These are phyloP conservation scores for Chloebia gouldiae DNA, from an alignment of 2,113 vertebrate species.

Conservation along the genomic window DNA sequence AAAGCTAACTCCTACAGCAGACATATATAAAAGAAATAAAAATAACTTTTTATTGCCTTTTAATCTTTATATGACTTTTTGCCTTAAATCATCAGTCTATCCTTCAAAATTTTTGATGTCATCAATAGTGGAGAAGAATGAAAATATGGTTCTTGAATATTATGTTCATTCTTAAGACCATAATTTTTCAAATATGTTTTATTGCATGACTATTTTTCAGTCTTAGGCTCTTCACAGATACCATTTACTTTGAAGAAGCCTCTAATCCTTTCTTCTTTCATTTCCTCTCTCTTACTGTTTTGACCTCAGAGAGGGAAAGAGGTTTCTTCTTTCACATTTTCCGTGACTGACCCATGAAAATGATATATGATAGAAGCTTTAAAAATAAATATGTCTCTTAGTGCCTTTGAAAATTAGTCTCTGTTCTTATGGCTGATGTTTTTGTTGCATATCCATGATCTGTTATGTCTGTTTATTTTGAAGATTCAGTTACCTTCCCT, in stretches of 20 bases:
- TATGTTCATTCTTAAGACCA: not conserved
- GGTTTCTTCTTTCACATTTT: not conserved
- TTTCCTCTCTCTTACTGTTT: not conserved
- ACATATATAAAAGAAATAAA: not conserved
- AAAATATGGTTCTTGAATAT: not conserved
- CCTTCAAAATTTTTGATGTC: not conserved
- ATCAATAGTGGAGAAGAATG: not conserved
- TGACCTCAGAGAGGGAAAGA: not conserved
- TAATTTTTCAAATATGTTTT: not conserved
- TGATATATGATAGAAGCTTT: not conserved
- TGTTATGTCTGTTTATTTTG: not conserved
- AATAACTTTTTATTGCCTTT: not conserved
- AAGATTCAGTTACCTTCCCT: not conserved
- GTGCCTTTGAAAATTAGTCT: conserved; percentile 3
- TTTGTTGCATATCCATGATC: not conserved
- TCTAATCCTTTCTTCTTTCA: not conserved
- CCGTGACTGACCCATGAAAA: not conserved
- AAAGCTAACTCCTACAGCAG: not conserved
- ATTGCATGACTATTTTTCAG: not conserved
- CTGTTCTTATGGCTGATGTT: not conserved
- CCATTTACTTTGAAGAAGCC: not conserved
- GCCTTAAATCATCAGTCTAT: not conserved
- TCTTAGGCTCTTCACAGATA: not conserved
- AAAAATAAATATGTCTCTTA: not conserved
- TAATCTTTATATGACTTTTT: not conserved